Base-by-base conservation (phyloP, 2,888 invertebrate genomes). In the Myathropa florea region DNA sequence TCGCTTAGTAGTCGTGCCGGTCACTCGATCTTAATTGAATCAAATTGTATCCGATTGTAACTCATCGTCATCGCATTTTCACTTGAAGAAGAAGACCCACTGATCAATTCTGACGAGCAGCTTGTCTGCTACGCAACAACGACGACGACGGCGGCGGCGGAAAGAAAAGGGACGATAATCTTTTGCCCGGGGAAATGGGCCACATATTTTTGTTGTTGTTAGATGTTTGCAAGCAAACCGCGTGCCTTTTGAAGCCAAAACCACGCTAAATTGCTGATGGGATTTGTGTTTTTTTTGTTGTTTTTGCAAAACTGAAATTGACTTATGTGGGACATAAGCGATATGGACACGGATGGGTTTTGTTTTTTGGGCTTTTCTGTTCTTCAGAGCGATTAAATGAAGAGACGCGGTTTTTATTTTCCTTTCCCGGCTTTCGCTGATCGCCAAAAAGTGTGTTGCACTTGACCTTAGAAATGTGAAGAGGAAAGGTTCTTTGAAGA, bases 111-210 rank as follows among this genome's bases (percentile, higher is more conserved):
- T 33, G 12, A n/a, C n/a, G n/a, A n/a, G n/a, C n/a, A 33, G 33
- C 12, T 33, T 10, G 12, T 33, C 33, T 33, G 33, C 9, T 12
- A 10, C 4, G 10, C 10, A 2, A 3, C 28, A 2, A 2, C 3
- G 33, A 10, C 33, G 12, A 10, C 33, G 33, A 10, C 30, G 10
- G 1, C 30, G 33, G 12, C 3, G 12, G 24, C 57, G 57, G 14
- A 24, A 57, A 18, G 61, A 83, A 79, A 78, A 85, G 64, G 60
- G 68, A 77, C 73, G 73, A 70, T 82, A 30, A 65, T 68, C 60
- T 82, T 55, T 73, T 70, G 81, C 85, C 85, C 53, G 60, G 73
- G 64, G 77, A 82, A 85, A 85, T 85, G 68, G 85, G 78, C 60
- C 72, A 77, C 36, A 59, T 53, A 76, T 57, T 75, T 33, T 63